phyloP scores from a whole-genome alignment of 2,797 vertebrate species.

The Scyliorhinus canicula region DNA sequence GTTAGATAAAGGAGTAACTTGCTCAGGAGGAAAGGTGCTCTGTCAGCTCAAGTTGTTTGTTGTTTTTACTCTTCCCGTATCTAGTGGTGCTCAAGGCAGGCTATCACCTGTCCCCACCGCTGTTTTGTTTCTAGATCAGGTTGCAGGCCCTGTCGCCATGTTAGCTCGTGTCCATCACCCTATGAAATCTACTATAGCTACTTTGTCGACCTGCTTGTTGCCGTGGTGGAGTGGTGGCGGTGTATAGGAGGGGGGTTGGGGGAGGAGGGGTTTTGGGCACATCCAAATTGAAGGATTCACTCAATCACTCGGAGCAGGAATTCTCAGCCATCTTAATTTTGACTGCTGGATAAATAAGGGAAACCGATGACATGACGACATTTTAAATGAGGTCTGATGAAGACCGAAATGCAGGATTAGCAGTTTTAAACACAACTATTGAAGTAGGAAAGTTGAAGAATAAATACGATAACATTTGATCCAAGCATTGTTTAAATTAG shows the following conservation, averaged over 20 bases:
- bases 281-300: not conserved
- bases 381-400: not conserved
- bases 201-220: not conserved
- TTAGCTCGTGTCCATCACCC: not conserved
- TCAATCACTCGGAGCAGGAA: not conserved
- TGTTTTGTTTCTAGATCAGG: too few species aligned
- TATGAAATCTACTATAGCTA: not conserved
- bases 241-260: not conserved
- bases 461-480: not conserved
- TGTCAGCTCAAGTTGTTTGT: not conserved
- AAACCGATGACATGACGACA: not conserved
- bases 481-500: not conserved
- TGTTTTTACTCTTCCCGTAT: too few species aligned
- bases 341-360: not conserved
- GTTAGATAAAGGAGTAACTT: not conserved
- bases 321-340: not conserved
- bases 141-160: too few species aligned
- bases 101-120: too few species aligned
- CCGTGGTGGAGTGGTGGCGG: not conserved
- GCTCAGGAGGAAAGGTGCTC: not conserved
- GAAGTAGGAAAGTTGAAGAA: not conserved
- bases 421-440: not conserved
- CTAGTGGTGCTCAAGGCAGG: too few species aligned
- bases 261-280: not conserved
- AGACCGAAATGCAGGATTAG: too few species aligned